Base-by-base conservation (phyloP, 2,113 vertebrate species). In the Reinhardtius hippoglossoides region DNA sequence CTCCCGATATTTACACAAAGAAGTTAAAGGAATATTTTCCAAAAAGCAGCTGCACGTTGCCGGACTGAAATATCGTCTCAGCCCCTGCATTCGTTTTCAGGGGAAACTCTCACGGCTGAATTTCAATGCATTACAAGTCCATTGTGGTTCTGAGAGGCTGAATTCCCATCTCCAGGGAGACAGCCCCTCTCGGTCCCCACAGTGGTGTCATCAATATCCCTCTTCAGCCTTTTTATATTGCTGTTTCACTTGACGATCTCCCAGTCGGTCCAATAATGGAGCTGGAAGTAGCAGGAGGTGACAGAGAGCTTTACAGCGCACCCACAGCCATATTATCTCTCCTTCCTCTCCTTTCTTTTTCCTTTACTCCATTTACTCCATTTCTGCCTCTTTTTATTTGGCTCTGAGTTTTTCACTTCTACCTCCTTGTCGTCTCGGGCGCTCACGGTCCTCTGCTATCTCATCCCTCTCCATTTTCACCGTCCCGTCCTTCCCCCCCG, bases 131-230 rank as follows among this genome's bases (percentile, higher is more conserved):
- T 13, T 44, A 10, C 42, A 44, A 15, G 0, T 44, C 42, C 13
- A 44, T 14, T 13, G 42, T 48, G 16, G 5, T 18, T 48, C 15
- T 48, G 46, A 74, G 73, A 44, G 31, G 48, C 42, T 73, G 18
- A 75, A 77, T 71, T 75, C 62, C 42, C 31, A 7, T 71, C 71
- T 42, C 24, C 55, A 35, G 55, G 48, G 24, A 37, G 60, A 67
- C 63, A 61, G 56, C 66, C 60, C 63, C 79, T 61, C 64, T 52
- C 21, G 75, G 67, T 81, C 68, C 55, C 71, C 4, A 0, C 52
- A 48, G 54, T 16, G 63, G 64, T 71, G 18, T 83, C 74, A 85
- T 87, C 80, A 88, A 72, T 84, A 87, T 67, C 56, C 42, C 70
- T 67, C 72, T 63, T 65, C 54, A 2, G 67, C 68, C 48, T 73